Base-by-base conservation (phyloP, 2,797 vertebrate genomes). In the Platalea minor region DNA sequence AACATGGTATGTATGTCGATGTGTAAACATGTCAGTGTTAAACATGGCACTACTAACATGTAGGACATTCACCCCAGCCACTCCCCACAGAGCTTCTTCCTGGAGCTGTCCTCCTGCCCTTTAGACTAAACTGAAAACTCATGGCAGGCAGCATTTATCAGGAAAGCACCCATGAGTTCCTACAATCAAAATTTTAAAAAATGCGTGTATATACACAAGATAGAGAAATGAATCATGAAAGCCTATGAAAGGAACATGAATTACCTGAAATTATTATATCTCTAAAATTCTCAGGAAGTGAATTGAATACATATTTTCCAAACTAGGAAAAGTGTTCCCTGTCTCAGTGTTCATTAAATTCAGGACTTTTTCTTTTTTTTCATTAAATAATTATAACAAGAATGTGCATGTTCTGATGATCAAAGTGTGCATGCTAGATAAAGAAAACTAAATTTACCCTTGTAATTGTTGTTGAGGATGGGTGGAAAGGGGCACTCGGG, bases 391-490 rank as follows among this genome's bases (percentile, higher is more conserved):
- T 46, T 82, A 5, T 33, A 86, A 78, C 39, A 70, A 63, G 54
- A 78, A 67, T 7, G 10, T 41, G 23, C 39, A 89, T 6, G 39
- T 94, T 89, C 26, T 81, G 28, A 80, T 77, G 21, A 91, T 70
- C 17, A 72, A 88, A 85, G 54, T 37, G 51, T 45, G n/a, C 15
- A 61, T 0, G 9, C 24, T 20, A 88, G 75, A 89, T 35, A 79
- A 94, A 85, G 63, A 35, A 93, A 93, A 95, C 65, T 39, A 50
- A 82, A 95, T 97, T 97, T 97, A 99, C 99, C 99, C 99, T 97
- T 99, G 99, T 61, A 99, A 95, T 6, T 98, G 99, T 18, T 99
- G 98, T 87, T 99, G 99, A 72, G 98, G 97, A 85, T 99, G 99
- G 72, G 98, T 97, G 60, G 99, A 97, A 79, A 98, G 97, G 17